Conservation (phyloP, 2,113 vertebrate species). For the Microcebus murinus region DNA sequence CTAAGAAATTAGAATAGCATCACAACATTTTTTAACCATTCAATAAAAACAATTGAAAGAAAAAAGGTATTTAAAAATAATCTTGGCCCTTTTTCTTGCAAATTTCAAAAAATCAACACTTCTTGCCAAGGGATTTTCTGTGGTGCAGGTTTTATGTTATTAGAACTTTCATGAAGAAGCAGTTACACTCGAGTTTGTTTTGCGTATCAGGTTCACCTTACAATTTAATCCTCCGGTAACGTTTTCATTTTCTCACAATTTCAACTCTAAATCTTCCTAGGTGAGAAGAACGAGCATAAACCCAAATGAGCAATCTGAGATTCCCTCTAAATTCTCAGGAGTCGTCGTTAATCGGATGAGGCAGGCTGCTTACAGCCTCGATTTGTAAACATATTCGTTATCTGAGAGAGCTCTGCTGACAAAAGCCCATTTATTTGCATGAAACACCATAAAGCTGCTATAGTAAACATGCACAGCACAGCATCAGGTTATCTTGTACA, state of each 20-base stretch:
- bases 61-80: neutral
- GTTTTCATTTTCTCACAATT: slow-evolving; percentile 5
- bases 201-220: neutral
- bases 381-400: neutral
- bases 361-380: neutral
- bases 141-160: neutral
- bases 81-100: neutral
- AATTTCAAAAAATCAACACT: slow-evolving; percentile 24
- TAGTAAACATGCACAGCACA: neutral
- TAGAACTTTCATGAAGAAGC: neutral
- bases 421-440: neutral
- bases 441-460: neutral
- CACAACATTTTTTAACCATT: neutral
- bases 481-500: neutral
- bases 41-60: neutral
- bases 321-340: neutral
- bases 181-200: neutral
- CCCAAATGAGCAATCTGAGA: neutral
- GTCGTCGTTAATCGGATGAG: neutral
- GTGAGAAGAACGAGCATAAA: neutral
- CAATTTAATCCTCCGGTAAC: neutral
- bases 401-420: neutral
- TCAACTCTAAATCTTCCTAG: neutral
- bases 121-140: neutral
- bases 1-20: neutral